Evolutionary conservation across 2,888 invertebrate species (phyloP), one percentile per base, ranked within the genome.

Genomic region (Lumbricus terrestris): DNA sequence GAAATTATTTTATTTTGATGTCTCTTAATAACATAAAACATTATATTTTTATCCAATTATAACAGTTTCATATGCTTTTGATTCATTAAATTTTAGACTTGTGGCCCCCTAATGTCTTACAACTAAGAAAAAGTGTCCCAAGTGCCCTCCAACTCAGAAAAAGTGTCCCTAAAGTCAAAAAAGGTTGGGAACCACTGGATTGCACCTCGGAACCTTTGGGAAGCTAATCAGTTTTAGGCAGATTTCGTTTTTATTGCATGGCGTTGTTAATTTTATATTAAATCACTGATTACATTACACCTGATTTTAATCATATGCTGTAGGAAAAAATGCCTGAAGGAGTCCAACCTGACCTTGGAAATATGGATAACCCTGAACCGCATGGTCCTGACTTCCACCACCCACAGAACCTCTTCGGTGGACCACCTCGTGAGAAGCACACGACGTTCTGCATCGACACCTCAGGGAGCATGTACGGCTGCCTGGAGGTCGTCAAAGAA

Each of bases 391-490:
- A n/a, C 69, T 29, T 29, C n/a, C 69, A 13, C 69, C 0, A 91
- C 90, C 90, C 89, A n/a, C n/a, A n/a, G 13, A 90, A 88, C n/a
- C 35, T 89, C 23, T 89, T 90, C 37, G 90, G 83, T 88, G 88
- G 88, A 29, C n/a, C 40, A 11, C 38, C 89, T 16, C 85, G n/a
- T 0, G 94, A 95, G 91, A 93, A 93, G 33, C 94, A 94, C 93
- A 94, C 94, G 4, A 94, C 94, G n/a, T 94, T 95, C 92, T 94
- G 94, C 91, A 92, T 95, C n/a, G 95, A 95, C 90, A 94, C 95
- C 35, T 94, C 95, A n/a, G 95, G 94, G 0, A 94, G 94, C 90
- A 95, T 95, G 95, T 94, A 94, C 92, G 93, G 92, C 89, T 92
- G 92, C 23, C 92, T 95, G n/a, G 93, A 93, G 34, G 93, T 93